phyloP scores from a whole-genome alignment of 2,888 invertebrate species.

The Molanna angustata region DNA sequence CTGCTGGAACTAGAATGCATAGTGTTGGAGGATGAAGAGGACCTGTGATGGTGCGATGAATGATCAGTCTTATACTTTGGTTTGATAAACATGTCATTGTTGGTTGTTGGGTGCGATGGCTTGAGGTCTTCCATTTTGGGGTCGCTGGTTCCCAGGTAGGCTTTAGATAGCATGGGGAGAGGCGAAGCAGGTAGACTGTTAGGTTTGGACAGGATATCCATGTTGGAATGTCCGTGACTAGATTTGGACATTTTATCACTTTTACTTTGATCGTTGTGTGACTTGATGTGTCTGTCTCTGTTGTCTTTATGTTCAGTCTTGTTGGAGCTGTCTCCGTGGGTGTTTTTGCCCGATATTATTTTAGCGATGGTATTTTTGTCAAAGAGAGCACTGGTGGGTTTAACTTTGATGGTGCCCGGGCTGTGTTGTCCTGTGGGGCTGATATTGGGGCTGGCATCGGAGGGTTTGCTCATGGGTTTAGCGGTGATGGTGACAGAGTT shows the following conservation, averaged over 20 bases:
- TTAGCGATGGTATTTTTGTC: slow-evolving; percentile 37
- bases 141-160: slow-evolving; percentile 13
- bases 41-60: slow-evolving; percentile 13
- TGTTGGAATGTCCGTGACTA: neutral
- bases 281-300: slow-evolving; percentile 14
- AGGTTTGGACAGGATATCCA: slow-evolving; percentile 10
- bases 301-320: slow-evolving; percentile 17
- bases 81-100: slow-evolving; percentile 28
- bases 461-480: slow-evolving; percentile 24
- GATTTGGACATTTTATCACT: slow-evolving; percentile 1
- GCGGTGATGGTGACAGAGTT: slow-evolving; percentile 22
- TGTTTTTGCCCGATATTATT: slow-evolving; percentile 44
- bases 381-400: slow-evolving; percentile 43
- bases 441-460: slow-evolving; percentile 39
- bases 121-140: slow-evolving; percentile 14
- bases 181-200: slow-evolving; percentile 8
- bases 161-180: slow-evolving; percentile 10
- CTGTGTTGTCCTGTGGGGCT: slow-evolving; percentile 4
- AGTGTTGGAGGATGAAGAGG: slow-evolving; percentile 1
- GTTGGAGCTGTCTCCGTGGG: slow-evolving; percentile 15
- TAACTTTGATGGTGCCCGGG: slow-evolving; percentile 41
- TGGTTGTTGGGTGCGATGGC: slow-evolving; percentile 7
- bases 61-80: slow-evolving; percentile 28
- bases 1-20: neutral
- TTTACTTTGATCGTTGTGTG: slow-evolving; percentile 5